Conservation (phyloP, 35 echinoderm and acorn worm species). For the Stichopus chloronotus region DNA sequence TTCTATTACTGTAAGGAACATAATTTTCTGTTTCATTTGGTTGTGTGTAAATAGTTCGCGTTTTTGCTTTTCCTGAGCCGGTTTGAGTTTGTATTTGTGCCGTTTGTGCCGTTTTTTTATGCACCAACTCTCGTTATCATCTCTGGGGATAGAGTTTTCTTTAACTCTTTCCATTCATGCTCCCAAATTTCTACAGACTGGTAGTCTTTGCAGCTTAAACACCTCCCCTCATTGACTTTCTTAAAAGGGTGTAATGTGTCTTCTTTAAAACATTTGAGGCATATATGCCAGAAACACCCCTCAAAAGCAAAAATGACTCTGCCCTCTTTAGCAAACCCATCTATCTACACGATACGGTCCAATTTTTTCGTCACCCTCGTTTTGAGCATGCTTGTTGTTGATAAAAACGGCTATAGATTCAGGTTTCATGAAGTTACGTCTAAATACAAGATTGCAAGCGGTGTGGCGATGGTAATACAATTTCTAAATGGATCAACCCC, state of each 20-base stretch:
- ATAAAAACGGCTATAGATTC: slow-evolving; percentile 70
- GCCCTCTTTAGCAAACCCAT: slow-evolving; percentile 31
- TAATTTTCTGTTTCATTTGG: too few relatives aligned
- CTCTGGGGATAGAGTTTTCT: too few relatives aligned
- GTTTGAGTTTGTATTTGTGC: too few relatives aligned
- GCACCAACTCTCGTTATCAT: too few relatives aligned
- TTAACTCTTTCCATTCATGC: not conserved
- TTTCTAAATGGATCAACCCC: slow-evolving; percentile 68
- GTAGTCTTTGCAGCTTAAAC: not conserved
- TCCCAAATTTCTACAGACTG: not conserved
- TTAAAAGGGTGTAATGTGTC: not conserved
- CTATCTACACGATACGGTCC: slow-evolving; percentile 47
- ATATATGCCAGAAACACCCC: slow-evolving; percentile 60
- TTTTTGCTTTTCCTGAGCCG: too few relatives aligned
- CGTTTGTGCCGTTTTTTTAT: too few relatives aligned
- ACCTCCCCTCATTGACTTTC: not conserved
- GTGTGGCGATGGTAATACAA: slow-evolving; percentile 71
- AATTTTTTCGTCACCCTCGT: too few relatives aligned
- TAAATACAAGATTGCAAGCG: slow-evolving; percentile 75
- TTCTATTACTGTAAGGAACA: too few relatives aligned
- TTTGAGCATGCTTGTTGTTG: slow-evolving; percentile 41
- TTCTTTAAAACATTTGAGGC: slow-evolving; percentile 48
- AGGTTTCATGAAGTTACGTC: slow-evolving; percentile 63
- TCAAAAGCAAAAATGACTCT: slow-evolving; percentile 54
- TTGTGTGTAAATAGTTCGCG: too few relatives aligned